phyloP scores from a whole-genome alignment of 2,888 invertebrate species.

The Tenodera sinensis region DNA sequence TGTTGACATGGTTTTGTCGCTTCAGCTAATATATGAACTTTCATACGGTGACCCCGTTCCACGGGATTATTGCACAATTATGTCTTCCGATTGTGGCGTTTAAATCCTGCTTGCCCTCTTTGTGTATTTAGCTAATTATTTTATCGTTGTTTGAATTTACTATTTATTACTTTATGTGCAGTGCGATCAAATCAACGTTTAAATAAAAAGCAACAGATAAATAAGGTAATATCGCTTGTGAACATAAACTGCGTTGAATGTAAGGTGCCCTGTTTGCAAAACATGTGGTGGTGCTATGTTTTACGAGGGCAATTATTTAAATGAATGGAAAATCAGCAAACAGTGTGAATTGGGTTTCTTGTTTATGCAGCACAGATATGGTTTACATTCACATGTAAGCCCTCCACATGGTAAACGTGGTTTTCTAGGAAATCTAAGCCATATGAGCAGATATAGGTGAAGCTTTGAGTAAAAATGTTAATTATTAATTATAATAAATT shows the following conservation, averaged over 20 bases:
- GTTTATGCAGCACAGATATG: too few relatives aligned
- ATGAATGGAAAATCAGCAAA: not conserved
- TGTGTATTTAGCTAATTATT: not conserved
- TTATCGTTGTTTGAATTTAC: not conserved
- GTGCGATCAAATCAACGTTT: not conserved
- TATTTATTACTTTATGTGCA: not conserved
- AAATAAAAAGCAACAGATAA: not conserved
- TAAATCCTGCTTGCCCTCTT: not conserved
- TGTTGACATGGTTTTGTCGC: not conserved
- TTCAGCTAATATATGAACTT: not conserved
- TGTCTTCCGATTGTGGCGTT: not conserved
- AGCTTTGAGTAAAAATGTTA: too few relatives aligned
- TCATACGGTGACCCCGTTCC: not conserved
- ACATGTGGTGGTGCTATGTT: not conserved
- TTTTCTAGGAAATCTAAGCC: too few relatives aligned
- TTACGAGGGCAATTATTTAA: not conserved
- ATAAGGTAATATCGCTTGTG: not conserved
- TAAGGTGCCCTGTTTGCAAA: not conserved
- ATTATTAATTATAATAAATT: too few relatives aligned
- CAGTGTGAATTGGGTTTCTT: too few relatives aligned
- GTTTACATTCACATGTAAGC: too few relatives aligned
- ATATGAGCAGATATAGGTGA: too few relatives aligned
- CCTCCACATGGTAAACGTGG: too few relatives aligned
- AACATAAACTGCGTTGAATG: not conserved
- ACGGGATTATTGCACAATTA: not conserved